Evolutionary conservation across 2,888 invertebrate genomes (phyloP), one percentile per base, ranked within the genome.

Genomic region (Ctena decussata): DNA sequence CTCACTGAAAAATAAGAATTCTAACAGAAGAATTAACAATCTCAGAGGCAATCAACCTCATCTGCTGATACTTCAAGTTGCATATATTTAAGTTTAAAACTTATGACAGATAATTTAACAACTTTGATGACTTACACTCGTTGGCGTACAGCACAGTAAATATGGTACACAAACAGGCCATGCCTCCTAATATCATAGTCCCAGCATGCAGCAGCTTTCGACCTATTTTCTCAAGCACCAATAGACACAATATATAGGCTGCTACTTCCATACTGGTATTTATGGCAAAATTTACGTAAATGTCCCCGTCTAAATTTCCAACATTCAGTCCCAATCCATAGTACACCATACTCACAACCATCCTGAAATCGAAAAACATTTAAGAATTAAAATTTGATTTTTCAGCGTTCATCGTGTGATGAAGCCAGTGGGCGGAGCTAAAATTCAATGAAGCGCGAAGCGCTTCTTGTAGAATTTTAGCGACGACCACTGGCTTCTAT

Each of bases 241-340:
- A 73, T 6, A 94, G 79, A 85, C 93, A 93, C 12, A 92, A 69
- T 12, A 85, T 70, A 71, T 92, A 93, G 21, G 93, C 92, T 8
- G 91, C 87, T 2, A 93, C 78, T 65, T 94, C 94, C 75, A 93
- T 92, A 24, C 88, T 80, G 39, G 87, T 91, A 53, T 92, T 87
- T 35, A 94, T 87, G 60, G 91, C 85, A 80, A 94, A 93, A 90
- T 94, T 94, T 3, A 93, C 79, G 86, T 93, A 93, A 11, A 93
- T 89, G 77, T 91, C 90, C 0, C 94, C 94, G 44, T 92, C 90
- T 11, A 94, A 77, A 82, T 91, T 92, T 0, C 91, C 91, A 1
- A 91, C 87, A 75, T 93, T 92, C 18, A 94, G 84, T 11, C 93
- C 87, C 21, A 94, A 90, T 0, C 93, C 94, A 72, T 94, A 94